These are phyloP conservation scores for Macaria notata DNA, from an alignment of 2,888 invertebrate species.

Conservation along the genomic window DNA sequence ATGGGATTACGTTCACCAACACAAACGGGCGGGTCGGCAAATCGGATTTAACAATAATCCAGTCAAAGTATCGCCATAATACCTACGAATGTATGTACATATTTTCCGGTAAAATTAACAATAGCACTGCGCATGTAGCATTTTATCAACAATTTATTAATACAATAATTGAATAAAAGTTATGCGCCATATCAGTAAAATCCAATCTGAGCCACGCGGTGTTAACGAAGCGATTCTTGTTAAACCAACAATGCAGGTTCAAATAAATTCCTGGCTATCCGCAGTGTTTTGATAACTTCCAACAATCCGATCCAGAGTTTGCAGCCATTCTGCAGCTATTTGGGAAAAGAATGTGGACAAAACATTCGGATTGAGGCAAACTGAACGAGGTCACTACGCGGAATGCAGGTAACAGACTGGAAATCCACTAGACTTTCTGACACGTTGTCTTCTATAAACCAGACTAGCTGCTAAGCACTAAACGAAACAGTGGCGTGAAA, in stretches of 20 bases:
- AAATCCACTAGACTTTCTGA: slow-evolving; percentile 56
- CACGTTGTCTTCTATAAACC: slow-evolving; percentile 26
- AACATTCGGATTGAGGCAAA: slow-evolving; percentile 44
- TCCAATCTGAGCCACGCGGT: not conserved
- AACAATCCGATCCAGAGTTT: slow-evolving; percentile 8
- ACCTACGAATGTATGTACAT: slow-evolving; percentile 1
- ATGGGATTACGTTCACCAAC: slow-evolving; percentile 10
- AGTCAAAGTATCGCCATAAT: not conserved
- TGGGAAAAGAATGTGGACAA: slow-evolving; percentile 12
- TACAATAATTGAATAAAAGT: slow-evolving; percentile 15
- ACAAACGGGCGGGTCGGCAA: slow-evolving; percentile 6
- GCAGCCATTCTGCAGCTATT: slow-evolving; percentile 18
- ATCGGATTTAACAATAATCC: slow-evolving; percentile 1
- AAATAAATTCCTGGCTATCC: slow-evolving; percentile 6
- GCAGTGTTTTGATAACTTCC: slow-evolving; percentile 4
- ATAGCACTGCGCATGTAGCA: slow-evolving; percentile 6
- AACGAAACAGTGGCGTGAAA: slow-evolving; percentile 33
- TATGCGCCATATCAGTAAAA: slow-evolving; percentile 10
- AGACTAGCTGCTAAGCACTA: slow-evolving; percentile 19
- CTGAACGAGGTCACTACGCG: slow-evolving; percentile 53
- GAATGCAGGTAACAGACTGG: slow-evolving; percentile 69
- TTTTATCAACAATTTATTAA: slow-evolving; percentile 8
- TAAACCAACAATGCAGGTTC: slow-evolving; percentile 6
- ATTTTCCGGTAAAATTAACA: slow-evolving; percentile 5
- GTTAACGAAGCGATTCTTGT: slow-evolving; percentile 2